Conservation (phyloP, 2,113 vertebrate species). For the Semnopithecus entellus region DNA sequence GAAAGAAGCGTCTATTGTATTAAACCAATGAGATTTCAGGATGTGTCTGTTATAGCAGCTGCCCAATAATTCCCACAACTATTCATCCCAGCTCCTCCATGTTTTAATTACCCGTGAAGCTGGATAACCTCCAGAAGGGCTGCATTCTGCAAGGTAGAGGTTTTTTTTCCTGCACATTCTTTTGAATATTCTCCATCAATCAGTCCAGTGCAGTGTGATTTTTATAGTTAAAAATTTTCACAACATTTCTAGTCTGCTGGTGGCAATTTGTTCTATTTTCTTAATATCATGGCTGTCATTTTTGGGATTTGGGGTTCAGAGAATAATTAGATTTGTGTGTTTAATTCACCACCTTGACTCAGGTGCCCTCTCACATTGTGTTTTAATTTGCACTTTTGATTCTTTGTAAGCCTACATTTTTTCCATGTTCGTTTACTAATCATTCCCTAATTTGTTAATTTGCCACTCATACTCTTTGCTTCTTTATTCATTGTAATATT, state of each 20-base stretch:
- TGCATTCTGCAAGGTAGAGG: not conserved
- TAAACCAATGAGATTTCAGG: not conserved
- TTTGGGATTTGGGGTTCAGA: not conserved
- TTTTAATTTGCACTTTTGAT: constrained; percentile 39
- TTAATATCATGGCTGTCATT: constrained; percentile 17
- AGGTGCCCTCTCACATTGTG: not conserved
- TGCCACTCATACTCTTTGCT: not conserved
- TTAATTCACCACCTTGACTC: constrained; percentile 31
- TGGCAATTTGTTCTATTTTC: not conserved
- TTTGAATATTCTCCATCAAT: not conserved
- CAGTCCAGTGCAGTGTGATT: not conserved
- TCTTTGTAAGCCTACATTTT: constrained; percentile 4
- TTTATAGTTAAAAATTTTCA: constrained; percentile 19
- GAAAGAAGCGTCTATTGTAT: not conserved
- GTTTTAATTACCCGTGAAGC: constrained; percentile 20
- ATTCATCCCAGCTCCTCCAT: not conserved
- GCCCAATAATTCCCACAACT: not conserved
- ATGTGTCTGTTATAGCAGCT: not conserved
- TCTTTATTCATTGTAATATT: not conserved
- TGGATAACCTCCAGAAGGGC: not conserved
- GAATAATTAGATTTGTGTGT: constrained; percentile 45
- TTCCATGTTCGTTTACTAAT: constrained; percentile 42
- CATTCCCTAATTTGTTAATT: constrained; percentile 35
- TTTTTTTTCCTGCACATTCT: not conserved
- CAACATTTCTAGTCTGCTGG: constrained; percentile 2